phyloP scores from a whole-genome alignment of 2,888 invertebrate species.

The Morpho helenor region DNA sequence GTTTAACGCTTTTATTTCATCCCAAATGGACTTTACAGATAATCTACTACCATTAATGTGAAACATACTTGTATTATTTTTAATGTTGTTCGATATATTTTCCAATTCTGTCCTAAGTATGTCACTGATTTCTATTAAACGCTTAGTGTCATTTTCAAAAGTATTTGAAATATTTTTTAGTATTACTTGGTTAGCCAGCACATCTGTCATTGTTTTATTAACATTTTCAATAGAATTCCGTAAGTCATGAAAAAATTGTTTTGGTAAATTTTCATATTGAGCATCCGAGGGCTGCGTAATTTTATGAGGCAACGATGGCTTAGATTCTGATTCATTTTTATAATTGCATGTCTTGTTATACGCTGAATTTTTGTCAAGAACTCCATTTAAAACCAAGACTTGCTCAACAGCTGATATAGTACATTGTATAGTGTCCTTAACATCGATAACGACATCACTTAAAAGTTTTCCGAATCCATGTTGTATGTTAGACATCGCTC shows the following conservation, averaged over 20 bases:
- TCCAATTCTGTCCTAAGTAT: slow-evolving; percentile 46
- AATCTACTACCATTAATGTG: slow-evolving; percentile 32
- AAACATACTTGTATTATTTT: slow-evolving; percentile 32
- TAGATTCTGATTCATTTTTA: slow-evolving; percentile 5
- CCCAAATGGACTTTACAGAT: slow-evolving; percentile 40
- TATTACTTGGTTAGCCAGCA: slow-evolving; percentile 33
- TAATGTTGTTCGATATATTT: slow-evolving; percentile 43
- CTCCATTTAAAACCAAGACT: slow-evolving; percentile 38
- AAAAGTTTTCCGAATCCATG: slow-evolving; percentile 53
- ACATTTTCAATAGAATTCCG: slow-evolving; percentile 32
- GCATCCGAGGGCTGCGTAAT: slow-evolving; percentile 1
- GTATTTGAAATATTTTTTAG: slow-evolving; percentile 35
- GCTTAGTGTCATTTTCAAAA: slow-evolving; percentile 42
- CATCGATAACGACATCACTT: slow-evolving; percentile 53
- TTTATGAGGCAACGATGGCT: background rate
- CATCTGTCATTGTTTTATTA: slow-evolving; percentile 33
- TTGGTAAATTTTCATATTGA: slow-evolving; percentile 4
- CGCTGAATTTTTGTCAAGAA: slow-evolving; percentile 31
- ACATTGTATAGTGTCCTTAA: slow-evolving; percentile 58
- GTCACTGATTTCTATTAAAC: slow-evolving; percentile 41
- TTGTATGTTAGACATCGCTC: slow-evolving; percentile 46
- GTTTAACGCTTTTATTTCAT: slow-evolving; percentile 44
- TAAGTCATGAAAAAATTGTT: slow-evolving; percentile 25
- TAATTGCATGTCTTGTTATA: slow-evolving; percentile 33
- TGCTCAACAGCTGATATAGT: slow-evolving; percentile 57